Evolutionary conservation across 92 coral and sea anemone species (phyloP).

Genomic region (Anthopleura xanthogrammica): DNA sequence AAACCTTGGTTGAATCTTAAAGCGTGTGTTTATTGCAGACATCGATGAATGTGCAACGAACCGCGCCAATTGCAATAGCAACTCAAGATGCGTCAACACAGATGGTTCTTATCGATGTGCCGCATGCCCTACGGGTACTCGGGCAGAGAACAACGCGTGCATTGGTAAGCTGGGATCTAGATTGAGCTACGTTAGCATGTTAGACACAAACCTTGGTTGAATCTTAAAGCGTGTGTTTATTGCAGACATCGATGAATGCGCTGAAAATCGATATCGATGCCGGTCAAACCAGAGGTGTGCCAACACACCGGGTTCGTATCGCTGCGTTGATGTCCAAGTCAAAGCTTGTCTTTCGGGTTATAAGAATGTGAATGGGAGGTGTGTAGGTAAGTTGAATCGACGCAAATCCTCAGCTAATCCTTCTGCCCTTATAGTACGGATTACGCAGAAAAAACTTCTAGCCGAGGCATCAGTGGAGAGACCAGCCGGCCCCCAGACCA

Average conservation of each 20-base stretch:
- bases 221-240: neutral
- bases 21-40: conserved; percentile 34
- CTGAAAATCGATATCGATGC: conserved; percentile 40
- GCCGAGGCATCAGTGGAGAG: too few relatives aligned
- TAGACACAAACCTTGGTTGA: neutral
- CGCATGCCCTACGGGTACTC: conserved; percentile 29
- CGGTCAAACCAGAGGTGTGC: conserved; percentile 45
- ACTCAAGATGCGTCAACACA: conserved; percentile 31
- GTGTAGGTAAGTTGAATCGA: conserved; percentile 11
- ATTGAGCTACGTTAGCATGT: neutral
- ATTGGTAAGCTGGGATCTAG: conserved; percentile 26
- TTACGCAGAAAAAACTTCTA: too few relatives aligned
- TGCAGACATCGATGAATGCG: conserved; percentile 73
- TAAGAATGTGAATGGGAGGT: conserved; percentile 7
- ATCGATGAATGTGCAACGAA: conserved; percentile 52
- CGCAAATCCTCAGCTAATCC: too few relatives aligned
- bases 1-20: neutral
- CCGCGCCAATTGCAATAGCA: conserved; percentile 16
- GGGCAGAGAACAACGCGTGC: conserved; percentile 22
- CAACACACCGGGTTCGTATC: conserved; percentile 61
- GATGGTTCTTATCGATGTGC: conserved; percentile 35
- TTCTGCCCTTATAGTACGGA: too few relatives aligned
- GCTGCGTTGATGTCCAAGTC: conserved; percentile 23
- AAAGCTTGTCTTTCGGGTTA: conserved; percentile 33
- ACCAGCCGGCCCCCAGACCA: too few relatives aligned